Conservation (phyloP, 2,797 vertebrate species). For the Muraenolepis orangiensis region DNA sequence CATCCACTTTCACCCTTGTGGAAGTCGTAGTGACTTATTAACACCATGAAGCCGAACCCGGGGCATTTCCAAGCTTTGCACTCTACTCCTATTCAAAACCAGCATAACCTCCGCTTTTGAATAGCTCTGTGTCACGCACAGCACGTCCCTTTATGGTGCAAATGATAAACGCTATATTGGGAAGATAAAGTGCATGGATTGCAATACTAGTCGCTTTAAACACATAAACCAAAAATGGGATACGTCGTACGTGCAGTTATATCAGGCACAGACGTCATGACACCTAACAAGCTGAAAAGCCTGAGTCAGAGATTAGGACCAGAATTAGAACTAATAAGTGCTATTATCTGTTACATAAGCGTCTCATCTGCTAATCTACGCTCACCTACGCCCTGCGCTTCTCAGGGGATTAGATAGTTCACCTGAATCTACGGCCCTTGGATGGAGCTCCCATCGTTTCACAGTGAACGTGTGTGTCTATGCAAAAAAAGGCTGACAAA, state of each 20-base stretch:
- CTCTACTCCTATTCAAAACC: not conserved
- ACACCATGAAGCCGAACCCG: not conserved
- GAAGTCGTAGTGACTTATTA: not conserved
- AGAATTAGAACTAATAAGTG: not conserved
- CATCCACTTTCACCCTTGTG: not conserved
- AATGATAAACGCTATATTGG: not conserved
- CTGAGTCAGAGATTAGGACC: not conserved
- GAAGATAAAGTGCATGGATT: not conserved
- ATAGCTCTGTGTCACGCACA: not conserved
- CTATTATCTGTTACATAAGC: not conserved
- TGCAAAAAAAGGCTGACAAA: not conserved
- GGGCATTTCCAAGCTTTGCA: not conserved
- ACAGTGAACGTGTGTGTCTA: constrained; percentile 3
- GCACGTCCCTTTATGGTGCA: not conserved
- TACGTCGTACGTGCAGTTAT: not conserved
- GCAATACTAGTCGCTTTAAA: not conserved
- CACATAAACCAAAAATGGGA: not conserved
- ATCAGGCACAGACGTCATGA: not conserved
- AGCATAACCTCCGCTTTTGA: not conserved
- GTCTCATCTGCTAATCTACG: constrained; percentile 1
- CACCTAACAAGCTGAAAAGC: not conserved
- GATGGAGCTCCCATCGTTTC: constrained; percentile 6
- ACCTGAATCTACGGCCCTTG: constrained; percentile 40
- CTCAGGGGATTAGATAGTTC: constrained; percentile 27
- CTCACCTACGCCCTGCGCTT: constrained; percentile 10